phyloP scores from a whole-genome alignment of 2,797 vertebrate genomes.

The Mormyrus proboscirostris region DNA sequence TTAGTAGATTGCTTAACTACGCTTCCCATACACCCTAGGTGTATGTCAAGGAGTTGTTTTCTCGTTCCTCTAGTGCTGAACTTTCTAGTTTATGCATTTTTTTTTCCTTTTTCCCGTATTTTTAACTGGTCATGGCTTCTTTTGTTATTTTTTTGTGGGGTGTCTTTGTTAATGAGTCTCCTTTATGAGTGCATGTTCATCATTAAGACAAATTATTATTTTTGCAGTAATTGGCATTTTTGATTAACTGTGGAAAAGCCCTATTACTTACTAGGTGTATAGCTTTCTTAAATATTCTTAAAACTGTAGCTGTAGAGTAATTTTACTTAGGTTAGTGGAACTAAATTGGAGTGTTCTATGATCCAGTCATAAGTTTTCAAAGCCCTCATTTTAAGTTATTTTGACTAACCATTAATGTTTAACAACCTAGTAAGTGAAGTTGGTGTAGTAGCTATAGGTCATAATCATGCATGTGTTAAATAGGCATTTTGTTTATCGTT shows the following conservation, averaged over 20 bases:
- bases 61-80: not conserved
- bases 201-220: not conserved
- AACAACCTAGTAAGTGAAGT: not conserved
- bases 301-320: not conserved
- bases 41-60: not conserved
- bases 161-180: not conserved
- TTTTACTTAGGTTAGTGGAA: not conserved
- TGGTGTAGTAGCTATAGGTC: not conserved
- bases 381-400: not conserved
- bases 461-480: not conserved
- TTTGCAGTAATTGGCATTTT: not conserved
- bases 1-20: not conserved
- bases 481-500: not conserved
- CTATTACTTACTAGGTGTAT: not conserved
- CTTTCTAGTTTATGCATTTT: not conserved
- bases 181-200: not conserved
- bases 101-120: not conserved
- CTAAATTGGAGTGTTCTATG: not conserved
- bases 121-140: not conserved
- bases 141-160: not conserved
- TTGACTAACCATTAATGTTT: not conserved
- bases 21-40: not conserved
- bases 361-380: not conserved
- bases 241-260: not conserved
- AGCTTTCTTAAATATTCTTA: not conserved